Base-by-base conservation (phyloP, 64 coral and sea anemone genomes). In the Hydrozoanthus tunicans region DNA sequence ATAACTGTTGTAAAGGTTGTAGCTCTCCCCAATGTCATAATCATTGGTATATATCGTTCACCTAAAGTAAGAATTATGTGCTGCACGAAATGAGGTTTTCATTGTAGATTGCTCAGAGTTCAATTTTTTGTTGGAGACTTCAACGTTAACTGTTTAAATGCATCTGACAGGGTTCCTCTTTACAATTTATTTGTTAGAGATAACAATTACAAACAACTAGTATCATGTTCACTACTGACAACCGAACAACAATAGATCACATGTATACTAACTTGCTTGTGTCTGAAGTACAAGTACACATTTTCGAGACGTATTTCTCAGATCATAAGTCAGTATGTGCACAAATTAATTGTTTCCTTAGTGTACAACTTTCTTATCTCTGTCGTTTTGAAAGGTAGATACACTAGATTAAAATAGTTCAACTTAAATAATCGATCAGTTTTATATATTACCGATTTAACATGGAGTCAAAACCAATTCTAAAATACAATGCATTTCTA, bases 261-360 rank as follows among this genome's bases (percentile, higher is more conserved):
- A 89, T 89, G 51, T 89, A 89, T 74, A 89, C 85, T 74, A 89
- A 89, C 75, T 89, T 89, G 76, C 85, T 55, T 43, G 9, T 75
- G 60, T 75, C 72, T 89, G 54, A 89, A 89, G 53, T 89, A 84
- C 65, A 68, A 68, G 8, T 68, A 68, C 65, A 68, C 4, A 68
- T 84, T 84, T 84, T 67, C 25, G 73, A 90, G 77, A 78, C 72
- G 64, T 78, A 89, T 68, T 78, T 90, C 77, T 90, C 74, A 78
- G 58, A 90, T 90, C 88, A 78, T 15, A 90, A 90, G 64, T 73
- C 88, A 64, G 64, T 90, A 73, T 90, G 88, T 90, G 73, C 88
- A 90, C 64, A 55, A 78, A 90, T 90, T 78, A 51, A 90, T 64
- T 64, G 72, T 78, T 90, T 77, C 20, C 74, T 17, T 90, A 90